Conservation (phyloP, 1,140 invertebrate species). For the Tenebrio molitor region DNA sequence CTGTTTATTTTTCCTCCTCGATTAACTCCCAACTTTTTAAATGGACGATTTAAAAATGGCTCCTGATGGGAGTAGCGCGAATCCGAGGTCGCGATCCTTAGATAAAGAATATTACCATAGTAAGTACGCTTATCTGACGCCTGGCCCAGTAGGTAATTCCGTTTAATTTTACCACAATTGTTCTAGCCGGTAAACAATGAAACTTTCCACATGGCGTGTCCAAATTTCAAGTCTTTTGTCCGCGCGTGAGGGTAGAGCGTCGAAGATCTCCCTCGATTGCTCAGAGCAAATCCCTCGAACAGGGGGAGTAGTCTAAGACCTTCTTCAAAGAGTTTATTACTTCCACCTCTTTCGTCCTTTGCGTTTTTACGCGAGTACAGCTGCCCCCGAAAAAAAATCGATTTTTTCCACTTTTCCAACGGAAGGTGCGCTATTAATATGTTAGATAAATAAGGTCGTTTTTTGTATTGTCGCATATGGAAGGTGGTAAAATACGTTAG, state of each 20-base stretch:
- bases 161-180: slow-evolving; percentile 29
- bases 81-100: not conserved
- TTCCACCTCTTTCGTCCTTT: slow-evolving; percentile 13
- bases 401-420: slow-evolving; percentile 19
- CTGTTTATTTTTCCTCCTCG: no score
- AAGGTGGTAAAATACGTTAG: slow-evolving; percentile 36
- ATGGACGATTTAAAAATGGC: slow-evolving; percentile 2
- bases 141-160: slow-evolving; percentile 26
- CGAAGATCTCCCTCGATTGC: slow-evolving; percentile 17
- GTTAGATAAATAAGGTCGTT: slow-evolving; percentile 32
- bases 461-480: slow-evolving; percentile 39
- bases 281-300: not conserved
- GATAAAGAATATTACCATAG: slow-evolving; percentile 21
- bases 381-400: slow-evolving; percentile 12
- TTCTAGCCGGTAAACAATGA: slow-evolving; percentile 13
- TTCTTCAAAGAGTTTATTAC: slow-evolving; percentile 30
- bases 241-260: not conserved
- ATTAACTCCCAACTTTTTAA: no score
- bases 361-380: slow-evolving; percentile 18
- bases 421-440: slow-evolving; percentile 38
- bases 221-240: slow-evolving; percentile 7
- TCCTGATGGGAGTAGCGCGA: not conserved
- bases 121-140: slow-evolving; percentile 12
- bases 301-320: not conserved
- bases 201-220: slow-evolving; percentile 4